Base-by-base conservation (phyloP, 2,888 invertebrate genomes). In the Temnothorax rugatulus region DNA sequence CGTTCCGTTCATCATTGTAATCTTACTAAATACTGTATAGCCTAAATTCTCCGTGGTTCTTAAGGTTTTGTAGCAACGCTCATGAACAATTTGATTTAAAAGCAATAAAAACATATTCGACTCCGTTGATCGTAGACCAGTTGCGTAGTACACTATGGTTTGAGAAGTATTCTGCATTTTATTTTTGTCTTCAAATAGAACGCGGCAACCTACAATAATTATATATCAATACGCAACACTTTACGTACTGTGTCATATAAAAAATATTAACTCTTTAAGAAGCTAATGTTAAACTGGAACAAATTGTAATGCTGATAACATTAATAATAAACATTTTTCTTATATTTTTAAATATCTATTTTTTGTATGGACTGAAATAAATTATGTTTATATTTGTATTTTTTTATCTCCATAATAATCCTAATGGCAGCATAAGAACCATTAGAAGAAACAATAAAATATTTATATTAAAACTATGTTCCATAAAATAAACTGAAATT, bases 41-140 rank as follows among this genome's bases (percentile, higher is more conserved):
- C 99, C 99, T 8, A 98, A 95, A 95, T 98, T 98, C 94, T 98
- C 98, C 96, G 98, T 97, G 1, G 99, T 99, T 92, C 99, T 95
- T 38, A 99, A 96, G 82, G 97, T 96, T 95, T 98, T 97, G 95
- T n/a, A n/a, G n/a, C n/a, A 98, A 99, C 95, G 99, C 94, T 99
- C 13, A 97, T 96, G n/a, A 61, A 99, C 96, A 87, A 99, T 97
- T 95, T 99, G 99, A 64, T 97, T 97, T 75, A 99, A 96, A 84
- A 99, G 96, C 94, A 99, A 98, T 2, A 99, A 95, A 89, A 97
- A 94, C 92, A 98, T 98, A 95, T 99, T 99, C 66, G 95, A 95
- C 54, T 96, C 2, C 9, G 41, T 41, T 41, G 41, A 41, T 9
- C 9, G 8, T 9, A 41, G 2, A 9, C 41, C 41, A 94, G 97